Evolutionary conservation across 2,113 vertebrate species (phyloP), one percentile per base, ranked within the genome.

Genomic region (Pluvialis apricaria): DNA sequence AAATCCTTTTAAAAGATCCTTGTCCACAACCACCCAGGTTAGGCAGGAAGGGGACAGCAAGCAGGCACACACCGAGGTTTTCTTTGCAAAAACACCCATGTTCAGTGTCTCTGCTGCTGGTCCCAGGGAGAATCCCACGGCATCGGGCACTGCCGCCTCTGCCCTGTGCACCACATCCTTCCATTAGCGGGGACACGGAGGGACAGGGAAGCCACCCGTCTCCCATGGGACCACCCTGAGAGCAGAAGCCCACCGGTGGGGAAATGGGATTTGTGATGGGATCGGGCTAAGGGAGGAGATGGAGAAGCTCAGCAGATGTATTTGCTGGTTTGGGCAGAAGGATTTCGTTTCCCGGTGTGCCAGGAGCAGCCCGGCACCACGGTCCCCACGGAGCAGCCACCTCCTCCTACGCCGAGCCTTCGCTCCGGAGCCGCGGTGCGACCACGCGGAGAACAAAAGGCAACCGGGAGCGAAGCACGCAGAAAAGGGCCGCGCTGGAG

Each of bases 11-110:
- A 40, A 66, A 71, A 76, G 51, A 34, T 69, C 51, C 28, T 55
- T 31, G 29, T 36, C 86, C 49, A 8, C 51, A 65, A 25, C 61
- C 60, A 25, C 15, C 26, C 42, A 21, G 55, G 42, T 17, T 22
- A 25, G 51, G 62, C 15, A 64, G 73, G 52, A 45, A 21, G 19
- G n/a, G 29, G 57, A 36, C 38, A 57, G 75, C 47, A 20, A 66
- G 36, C 15, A 34, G 69, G 61, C 31, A 9, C 42, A 13, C 15
- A 25, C 40, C 1, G 2, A 79, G 15, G 38, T 9, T 80, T 69
- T 54, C n/a, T 34, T n/a, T 0, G 2, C n/a, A 28, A 24, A 42
- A 29, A 11, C 31, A 10, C 54, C 20, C 3, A 0, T 2, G 5
- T 31, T 64, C 28, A 2, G 6, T 9, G 25, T 11, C 52, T 31